Conservation (phyloP, 2,113 vertebrate species). For the Fregata magnificens region DNA sequence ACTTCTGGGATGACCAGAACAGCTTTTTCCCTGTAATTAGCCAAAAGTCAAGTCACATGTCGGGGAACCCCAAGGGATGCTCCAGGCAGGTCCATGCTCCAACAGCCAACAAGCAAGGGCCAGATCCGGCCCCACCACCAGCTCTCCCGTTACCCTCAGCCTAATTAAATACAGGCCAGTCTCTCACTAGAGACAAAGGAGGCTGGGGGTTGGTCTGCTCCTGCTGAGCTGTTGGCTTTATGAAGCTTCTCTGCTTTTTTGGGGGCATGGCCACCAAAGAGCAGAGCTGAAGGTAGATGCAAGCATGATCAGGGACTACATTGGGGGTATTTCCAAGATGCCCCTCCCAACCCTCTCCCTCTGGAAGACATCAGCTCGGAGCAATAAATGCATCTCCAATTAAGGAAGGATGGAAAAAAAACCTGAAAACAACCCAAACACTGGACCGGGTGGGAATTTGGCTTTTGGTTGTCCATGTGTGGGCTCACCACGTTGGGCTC, state of each 20-base stretch:
- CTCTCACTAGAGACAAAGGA: background rate
- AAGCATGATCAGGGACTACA: accelerated
- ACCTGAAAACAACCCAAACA: background rate
- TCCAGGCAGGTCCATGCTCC: background rate
- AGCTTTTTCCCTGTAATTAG: background rate
- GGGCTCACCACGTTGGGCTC: background rate
- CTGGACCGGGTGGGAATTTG: background rate
- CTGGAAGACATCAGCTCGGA: background rate
- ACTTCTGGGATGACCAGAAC: background rate
- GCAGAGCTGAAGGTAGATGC: background rate
- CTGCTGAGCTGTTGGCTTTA: background rate
- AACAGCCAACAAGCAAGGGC: background rate
- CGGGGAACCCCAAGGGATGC: background rate
- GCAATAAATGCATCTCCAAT: background rate
- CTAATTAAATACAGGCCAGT: background rate
- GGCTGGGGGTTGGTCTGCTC: background rate
- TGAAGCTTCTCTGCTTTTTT: background rate
- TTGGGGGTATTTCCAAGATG: background rate
- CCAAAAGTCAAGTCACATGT: background rate
- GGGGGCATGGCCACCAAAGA: background rate
- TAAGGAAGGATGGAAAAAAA: background rate
- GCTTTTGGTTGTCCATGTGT: background rate
- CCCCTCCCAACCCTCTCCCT: background rate
- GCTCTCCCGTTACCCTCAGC: background rate
- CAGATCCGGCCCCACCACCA: background rate